phyloP scores from a whole-genome alignment of 2,113 vertebrate species.

The Rhagologus leucostigma region DNA sequence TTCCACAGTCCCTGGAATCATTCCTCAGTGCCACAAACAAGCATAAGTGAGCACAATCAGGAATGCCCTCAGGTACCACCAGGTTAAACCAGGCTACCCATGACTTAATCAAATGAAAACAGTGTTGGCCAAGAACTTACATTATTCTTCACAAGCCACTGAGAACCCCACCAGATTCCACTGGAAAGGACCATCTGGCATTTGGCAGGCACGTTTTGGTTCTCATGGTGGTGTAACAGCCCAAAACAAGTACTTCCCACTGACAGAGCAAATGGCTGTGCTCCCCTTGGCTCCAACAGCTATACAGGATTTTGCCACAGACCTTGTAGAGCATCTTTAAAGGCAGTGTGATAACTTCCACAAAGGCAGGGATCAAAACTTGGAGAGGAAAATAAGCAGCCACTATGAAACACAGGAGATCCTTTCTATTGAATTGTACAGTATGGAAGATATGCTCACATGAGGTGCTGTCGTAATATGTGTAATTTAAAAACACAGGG shows the following conservation, averaged over 20 bases:
- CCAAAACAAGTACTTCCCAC: neutral
- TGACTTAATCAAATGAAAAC: neutral
- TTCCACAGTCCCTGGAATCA: neutral
- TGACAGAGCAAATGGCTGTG: neutral
- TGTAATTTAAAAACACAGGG: neutral
- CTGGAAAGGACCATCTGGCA: neutral
- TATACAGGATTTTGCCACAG: neutral
- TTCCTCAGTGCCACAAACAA: neutral
- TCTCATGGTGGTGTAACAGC: fast-evolving
- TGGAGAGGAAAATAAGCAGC: neutral
- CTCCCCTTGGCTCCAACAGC: neutral
- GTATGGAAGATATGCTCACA: neutral
- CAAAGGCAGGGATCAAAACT: neutral
- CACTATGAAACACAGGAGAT: neutral
- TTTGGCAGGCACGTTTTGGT: neutral
- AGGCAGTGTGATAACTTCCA: neutral
- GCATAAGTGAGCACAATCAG: neutral
- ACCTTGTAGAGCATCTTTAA: neutral
- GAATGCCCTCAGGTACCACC: neutral
- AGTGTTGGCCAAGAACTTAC: neutral
- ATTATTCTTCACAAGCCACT: neutral
- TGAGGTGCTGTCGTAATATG: neutral
- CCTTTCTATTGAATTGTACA: neutral
- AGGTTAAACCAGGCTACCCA: neutral
- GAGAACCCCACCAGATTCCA: neutral